Conservation (phyloP, 2,797 vertebrate genomes). For the Megaceryle alcyon region DNA sequence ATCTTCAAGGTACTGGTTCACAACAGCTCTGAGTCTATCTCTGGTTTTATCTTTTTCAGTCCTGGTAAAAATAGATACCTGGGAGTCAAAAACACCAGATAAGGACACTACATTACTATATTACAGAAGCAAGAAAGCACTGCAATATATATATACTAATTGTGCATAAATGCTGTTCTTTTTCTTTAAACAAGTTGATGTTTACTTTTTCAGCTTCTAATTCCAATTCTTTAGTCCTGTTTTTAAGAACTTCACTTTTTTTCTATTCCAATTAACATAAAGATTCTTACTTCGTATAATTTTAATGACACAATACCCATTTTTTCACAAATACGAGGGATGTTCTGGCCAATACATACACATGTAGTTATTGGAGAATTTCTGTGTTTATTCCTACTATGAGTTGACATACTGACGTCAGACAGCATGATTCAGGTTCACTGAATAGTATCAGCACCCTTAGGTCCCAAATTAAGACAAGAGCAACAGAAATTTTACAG, state of each 20-base stretch:
- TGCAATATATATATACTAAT: not conserved
- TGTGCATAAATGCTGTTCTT: not conserved
- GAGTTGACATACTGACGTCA: not conserved
- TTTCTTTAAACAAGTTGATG: not conserved
- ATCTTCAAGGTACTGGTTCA: not conserved
- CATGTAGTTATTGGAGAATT: not conserved
- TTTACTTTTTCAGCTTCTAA: not conserved
- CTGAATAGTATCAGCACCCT: not conserved
- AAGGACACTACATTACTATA: not conserved
- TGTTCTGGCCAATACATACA: not conserved
- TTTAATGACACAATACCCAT: not conserved
- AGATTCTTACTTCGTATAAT: not conserved
- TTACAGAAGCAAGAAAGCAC: not conserved
- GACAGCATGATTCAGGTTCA: not conserved
- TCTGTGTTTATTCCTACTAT: not conserved
- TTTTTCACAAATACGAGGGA: not conserved
- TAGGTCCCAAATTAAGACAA: not conserved
- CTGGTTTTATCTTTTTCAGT: not conserved
- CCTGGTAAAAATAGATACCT: not conserved
- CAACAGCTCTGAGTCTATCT: not conserved
- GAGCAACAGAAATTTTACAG: not conserved
- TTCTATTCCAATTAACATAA: not conserved
- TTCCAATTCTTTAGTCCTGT: not conserved
- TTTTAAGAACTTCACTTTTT: not conserved
- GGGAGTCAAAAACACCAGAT: not conserved